Evolutionary conservation across 2,797 vertebrate species (phyloP).

Genomic region (Cynopterus sphinx): DNA sequence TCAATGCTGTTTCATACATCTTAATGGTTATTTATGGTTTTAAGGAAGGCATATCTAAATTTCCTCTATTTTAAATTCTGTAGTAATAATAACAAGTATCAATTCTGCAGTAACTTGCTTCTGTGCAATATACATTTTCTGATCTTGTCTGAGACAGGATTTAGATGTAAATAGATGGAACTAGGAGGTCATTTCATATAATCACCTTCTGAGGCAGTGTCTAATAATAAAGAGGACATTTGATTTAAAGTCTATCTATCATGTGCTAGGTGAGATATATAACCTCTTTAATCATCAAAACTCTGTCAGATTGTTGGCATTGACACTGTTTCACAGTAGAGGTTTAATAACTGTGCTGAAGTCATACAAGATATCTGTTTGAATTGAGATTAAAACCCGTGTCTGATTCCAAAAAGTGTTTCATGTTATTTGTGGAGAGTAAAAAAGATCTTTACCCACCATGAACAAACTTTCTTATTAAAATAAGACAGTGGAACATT

Average conservation of each 20-base stretch:
- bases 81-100: not conserved
- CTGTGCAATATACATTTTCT: not conserved
- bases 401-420: not conserved
- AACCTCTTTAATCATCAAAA: not conserved
- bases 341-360: not conserved
- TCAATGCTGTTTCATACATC: not conserved
- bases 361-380: not conserved
- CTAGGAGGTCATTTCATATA: not conserved
- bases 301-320: not conserved
- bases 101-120: not conserved
- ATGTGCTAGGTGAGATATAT: not conserved
- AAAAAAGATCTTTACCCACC: not conserved
- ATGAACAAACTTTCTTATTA: not conserved
- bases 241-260: not conserved
- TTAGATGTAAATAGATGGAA: not conserved
- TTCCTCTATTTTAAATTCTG: constrained; percentile 6
- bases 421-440: not conserved
- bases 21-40: constrained; percentile 19
- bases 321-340: not conserved
- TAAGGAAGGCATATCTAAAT: not conserved
- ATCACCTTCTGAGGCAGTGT: not conserved
- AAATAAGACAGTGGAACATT: not conserved
- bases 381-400: not conserved
- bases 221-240: not conserved
- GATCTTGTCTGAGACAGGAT: not conserved